Conservation (phyloP, 92 coral and sea anemone species). For the Phymanthus crucifer region DNA sequence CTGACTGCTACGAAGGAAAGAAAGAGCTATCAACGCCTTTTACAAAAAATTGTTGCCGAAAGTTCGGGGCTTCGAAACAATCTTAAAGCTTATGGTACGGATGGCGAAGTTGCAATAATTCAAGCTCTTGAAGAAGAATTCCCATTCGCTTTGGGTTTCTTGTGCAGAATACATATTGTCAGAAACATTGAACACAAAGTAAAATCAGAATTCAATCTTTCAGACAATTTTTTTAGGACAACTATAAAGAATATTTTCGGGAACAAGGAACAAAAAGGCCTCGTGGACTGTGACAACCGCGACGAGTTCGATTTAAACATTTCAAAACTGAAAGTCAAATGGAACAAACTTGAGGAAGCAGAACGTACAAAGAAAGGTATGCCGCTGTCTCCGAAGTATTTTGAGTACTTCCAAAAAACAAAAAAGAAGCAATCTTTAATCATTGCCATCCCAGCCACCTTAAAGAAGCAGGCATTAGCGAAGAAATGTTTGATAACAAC, state of each 20-base stretch:
- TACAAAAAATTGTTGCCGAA: conserved; percentile 34
- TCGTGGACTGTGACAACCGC: conserved; percentile 46
- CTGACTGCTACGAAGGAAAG: conserved; percentile 27
- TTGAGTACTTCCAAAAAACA: conserved; percentile 36
- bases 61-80: conserved; percentile 25
- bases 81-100: conserved; percentile 46
- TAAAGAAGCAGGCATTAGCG: conserved; percentile 33
- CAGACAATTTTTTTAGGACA: conserved; percentile 49
- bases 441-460: conserved; percentile 34
- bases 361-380: conserved; percentile 21
- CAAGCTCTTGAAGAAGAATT: conserved; percentile 39
- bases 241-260: conserved; percentile 50
- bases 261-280: conserved; percentile 41
- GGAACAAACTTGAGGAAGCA: conserved; percentile 40
- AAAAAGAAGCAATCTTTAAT: conserved; percentile 33
- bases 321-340: conserved; percentile 47
- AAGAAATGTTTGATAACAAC: conserved; percentile 45
- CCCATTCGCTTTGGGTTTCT: conserved; percentile 41
- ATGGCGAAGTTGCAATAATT: conserved; percentile 36
- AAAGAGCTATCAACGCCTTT: conserved; percentile 38
- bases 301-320: conserved; percentile 47
- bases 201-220: conserved; percentile 38
- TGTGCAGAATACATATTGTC: conserved; percentile 57
- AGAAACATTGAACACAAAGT: conserved; percentile 57
- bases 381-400: conserved; percentile 1